These are phyloP conservation scores for Andrena minutula DNA, from an alignment of 2,888 invertebrate genomes.

Conservation along the genomic window DNA sequence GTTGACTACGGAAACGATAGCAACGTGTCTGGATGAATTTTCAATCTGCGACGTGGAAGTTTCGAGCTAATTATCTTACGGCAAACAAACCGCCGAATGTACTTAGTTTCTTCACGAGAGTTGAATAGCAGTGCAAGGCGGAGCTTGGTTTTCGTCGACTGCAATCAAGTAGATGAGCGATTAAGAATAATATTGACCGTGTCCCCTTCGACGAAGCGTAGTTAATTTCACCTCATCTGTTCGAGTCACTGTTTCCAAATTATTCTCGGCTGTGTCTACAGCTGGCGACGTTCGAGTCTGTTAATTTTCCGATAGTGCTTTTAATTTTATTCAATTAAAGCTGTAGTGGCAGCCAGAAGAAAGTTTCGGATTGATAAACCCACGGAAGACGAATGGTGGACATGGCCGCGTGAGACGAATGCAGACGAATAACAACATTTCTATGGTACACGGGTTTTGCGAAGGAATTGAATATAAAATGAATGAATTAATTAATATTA, in stretches of 20 bases:
- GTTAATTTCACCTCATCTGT: neutral
- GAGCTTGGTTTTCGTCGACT: conserved; percentile 13
- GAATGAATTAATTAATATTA: no score
- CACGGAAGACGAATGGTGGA: no score
- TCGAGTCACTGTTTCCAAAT: neutral
- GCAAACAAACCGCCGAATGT: conserved; percentile 35
- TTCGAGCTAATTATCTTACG: conserved; percentile 47
- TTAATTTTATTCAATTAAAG: neutral
- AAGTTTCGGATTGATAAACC: no score
- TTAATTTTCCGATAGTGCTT: conserved; percentile 3
- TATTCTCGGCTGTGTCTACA: neutral
- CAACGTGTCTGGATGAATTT: conserved; percentile 28
- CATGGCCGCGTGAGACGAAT: no score
- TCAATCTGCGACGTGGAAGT: conserved; percentile 32
- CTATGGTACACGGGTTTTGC: no score
- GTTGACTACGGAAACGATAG: neutral
- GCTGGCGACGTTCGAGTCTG: neutral
- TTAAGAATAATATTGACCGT: conserved; percentile 49
- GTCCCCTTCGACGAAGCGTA: conserved; percentile 9
- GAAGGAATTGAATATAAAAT: no score
- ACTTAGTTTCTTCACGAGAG: conserved; percentile 2
- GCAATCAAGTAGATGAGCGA: conserved; percentile 24
- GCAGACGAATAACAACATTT: no score
- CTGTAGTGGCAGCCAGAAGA: no score
- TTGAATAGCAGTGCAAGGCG: neutral